Evolutionary conservation across 2,113 vertebrate species (phyloP).

Genomic region (Castor canadensis): DNA sequence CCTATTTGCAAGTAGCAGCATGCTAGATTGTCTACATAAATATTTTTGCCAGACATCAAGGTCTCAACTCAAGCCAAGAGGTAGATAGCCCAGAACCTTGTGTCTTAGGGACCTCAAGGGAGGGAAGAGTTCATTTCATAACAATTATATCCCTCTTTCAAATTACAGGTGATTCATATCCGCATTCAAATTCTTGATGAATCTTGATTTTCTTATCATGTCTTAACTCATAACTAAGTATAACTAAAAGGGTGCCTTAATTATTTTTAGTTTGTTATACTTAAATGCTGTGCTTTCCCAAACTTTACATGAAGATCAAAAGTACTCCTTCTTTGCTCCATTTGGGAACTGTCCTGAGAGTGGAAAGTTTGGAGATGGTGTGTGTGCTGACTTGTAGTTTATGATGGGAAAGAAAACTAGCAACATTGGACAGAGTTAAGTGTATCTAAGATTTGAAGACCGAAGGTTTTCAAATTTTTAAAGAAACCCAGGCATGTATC

Average conservation of each 20-base stretch:
- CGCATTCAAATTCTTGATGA: conserved; percentile 5
- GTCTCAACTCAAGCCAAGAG: not conserved
- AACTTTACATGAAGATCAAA: not conserved
- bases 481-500: not conserved
- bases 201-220: not conserved
- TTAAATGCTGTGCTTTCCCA: not conserved
- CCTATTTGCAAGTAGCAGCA: not conserved
- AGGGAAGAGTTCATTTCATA: not conserved
- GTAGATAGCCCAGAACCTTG: not conserved
- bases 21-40: not conserved
- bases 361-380: not conserved
- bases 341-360: not conserved
- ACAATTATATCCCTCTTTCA: not conserved
- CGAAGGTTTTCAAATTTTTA: not conserved
- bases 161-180: not conserved
- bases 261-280: not conserved
- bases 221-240: not conserved
- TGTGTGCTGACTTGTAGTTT: not conserved
- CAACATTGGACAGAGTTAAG: not conserved
- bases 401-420: not conserved
- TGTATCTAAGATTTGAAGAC: not conserved
- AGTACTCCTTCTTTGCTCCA: not conserved
- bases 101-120: not conserved
- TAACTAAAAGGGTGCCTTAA: not conserved
- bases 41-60: not conserved